Percentiles rank a stretch among this genome's conserved stretches.
Evolutionary conservation across 1,140 invertebrate genomes (phyloP).

Genomic region (Eurosta solidaginis): DNA sequence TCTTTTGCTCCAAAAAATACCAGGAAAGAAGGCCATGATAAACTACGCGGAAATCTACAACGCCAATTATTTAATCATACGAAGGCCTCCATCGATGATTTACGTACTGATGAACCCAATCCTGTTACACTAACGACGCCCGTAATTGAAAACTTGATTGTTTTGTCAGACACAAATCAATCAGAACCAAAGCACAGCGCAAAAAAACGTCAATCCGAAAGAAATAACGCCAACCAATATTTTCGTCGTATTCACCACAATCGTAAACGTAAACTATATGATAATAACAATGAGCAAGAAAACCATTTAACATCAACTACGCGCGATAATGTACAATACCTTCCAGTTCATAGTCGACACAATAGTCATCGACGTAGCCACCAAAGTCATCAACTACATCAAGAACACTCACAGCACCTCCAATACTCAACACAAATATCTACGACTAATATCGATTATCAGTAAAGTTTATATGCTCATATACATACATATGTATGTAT

Average conservation of each 20-base stretch:
- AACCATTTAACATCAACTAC: not conserved
- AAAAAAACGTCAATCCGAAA: slow-evolving; percentile 37
- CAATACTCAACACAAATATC: not conserved
- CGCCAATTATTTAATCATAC: slow-evolving; percentile 35
- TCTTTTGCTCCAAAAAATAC: slow-evolving; percentile 37
- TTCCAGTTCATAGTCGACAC: not conserved
- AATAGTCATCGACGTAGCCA: slow-evolving; percentile 2
- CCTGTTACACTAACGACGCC: slow-evolving; percentile 46
- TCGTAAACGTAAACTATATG: not conserved
- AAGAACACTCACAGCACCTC: not conserved
- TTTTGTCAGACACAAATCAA: slow-evolving; percentile 37
- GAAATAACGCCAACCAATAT: slow-evolving; percentile 29
- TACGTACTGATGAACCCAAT: slow-evolving; percentile 35
- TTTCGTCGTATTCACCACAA: slow-evolving; percentile 38
- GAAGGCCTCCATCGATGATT: slow-evolving; percentile 30
- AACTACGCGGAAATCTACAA: slow-evolving; percentile 33
- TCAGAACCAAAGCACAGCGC: slow-evolving; percentile 39
- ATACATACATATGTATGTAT: too few relatives aligned
- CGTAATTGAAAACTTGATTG: slow-evolving; percentile 48
- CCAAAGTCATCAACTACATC: not conserved
- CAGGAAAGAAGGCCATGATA: slow-evolving; percentile 32
- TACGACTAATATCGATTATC: not conserved
- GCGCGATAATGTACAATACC: not conserved
- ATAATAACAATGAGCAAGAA: not conserved
- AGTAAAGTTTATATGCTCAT: not conserved